A percentile compares a stretch with the other conserved stretches of the same genome.
Evolutionary conservation across 2,797 vertebrate species (phyloP).

Genomic region (Lutjanus campechanus): DNA sequence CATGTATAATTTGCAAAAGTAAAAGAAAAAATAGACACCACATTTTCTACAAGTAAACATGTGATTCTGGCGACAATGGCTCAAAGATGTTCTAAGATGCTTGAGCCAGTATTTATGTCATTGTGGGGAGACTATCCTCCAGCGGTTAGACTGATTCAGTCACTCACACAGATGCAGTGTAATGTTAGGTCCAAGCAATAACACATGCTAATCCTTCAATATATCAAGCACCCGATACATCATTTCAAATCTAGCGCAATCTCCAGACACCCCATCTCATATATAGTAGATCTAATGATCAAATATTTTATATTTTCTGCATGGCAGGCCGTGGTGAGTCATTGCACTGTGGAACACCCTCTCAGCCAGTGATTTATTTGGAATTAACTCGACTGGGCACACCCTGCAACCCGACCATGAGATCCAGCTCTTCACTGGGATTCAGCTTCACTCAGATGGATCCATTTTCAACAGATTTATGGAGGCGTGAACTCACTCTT

Average conservation of each 20-base stretch:
- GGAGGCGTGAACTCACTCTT: slow-evolving; percentile 37
- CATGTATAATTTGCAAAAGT: slow-evolving; percentile 49
- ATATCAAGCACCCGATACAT: slow-evolving; percentile 39
- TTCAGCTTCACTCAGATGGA: slow-evolving; percentile 45
- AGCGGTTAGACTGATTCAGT: slow-evolving; percentile 56
- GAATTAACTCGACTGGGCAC: slow-evolving; percentile 60
- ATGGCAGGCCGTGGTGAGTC: slow-evolving; percentile 55
- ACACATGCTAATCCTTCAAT: slow-evolving; percentile 44
- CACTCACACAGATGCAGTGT: slow-evolving; percentile 52
- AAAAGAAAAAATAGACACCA: slow-evolving; percentile 26
- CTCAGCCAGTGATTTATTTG: slow-evolving; percentile 61
- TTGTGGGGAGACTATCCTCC: slow-evolving; percentile 58
- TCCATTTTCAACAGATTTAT: slow-evolving; percentile 61
- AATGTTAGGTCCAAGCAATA: slow-evolving; percentile 57
- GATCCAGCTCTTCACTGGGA: slow-evolving; percentile 51
- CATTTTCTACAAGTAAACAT: slow-evolving; percentile 67
- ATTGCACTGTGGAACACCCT: slow-evolving; percentile 58
- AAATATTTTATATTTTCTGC: slow-evolving; percentile 46
- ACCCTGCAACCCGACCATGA: slow-evolving; percentile 54
- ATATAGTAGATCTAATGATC: slow-evolving; percentile 18
- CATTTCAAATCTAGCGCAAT: slow-evolving; percentile 42
- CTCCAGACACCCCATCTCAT: slow-evolving; percentile 10
- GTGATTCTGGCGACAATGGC: slow-evolving; percentile 38
- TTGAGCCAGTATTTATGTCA: slow-evolving; percentile 65
- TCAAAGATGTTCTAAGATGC: slow-evolving; percentile 55